Percentiles rank a stretch among this genome's conserved stretches.
Conservation (phyloP, 2,888 invertebrate species). For the Marasmarcha lunaedactyla region DNA sequence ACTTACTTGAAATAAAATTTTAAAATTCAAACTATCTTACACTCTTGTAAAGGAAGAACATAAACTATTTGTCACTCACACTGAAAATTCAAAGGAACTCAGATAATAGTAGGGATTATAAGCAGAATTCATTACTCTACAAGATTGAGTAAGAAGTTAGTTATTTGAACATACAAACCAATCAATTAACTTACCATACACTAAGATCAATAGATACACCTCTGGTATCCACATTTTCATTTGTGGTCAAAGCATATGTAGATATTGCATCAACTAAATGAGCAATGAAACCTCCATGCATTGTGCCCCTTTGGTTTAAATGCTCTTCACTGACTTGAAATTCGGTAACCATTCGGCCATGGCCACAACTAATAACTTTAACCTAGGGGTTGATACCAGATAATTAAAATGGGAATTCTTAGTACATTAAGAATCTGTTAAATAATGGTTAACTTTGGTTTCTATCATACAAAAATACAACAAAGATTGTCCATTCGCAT, state of each 20-base stretch:
- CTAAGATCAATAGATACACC: slow-evolving; percentile 89
- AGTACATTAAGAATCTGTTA: background rate
- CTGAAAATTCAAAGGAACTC: background rate
- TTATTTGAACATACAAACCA: too few relatives aligned
- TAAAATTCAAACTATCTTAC: too few relatives aligned
- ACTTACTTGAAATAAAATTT: too few relatives aligned
- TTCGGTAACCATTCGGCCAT: slow-evolving; percentile 81
- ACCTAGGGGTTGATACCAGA: slow-evolving; percentile 27
- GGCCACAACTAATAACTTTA: slow-evolving; percentile 63
- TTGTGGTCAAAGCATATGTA: slow-evolving; percentile 81
- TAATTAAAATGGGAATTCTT: background rate
- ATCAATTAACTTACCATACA: slow-evolving; percentile 78
- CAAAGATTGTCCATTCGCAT: background rate
- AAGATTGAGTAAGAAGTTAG: slow-evolving; percentile 5
- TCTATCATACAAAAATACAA: too few relatives aligned
- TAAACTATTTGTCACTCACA: too few relatives aligned
- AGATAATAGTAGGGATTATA: too few relatives aligned
- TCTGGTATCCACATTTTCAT: slow-evolving; percentile 68
- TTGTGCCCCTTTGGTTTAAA: slow-evolving; percentile 77
- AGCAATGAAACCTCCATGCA: slow-evolving; percentile 90
- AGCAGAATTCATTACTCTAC: background rate
- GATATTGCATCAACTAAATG: slow-evolving; percentile 80
- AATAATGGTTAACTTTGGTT: too few relatives aligned
- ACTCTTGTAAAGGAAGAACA: too few relatives aligned
- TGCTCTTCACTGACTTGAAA: slow-evolving; percentile 81